Evolutionary conservation across 2,797 vertebrate species (phyloP).

Genomic region (Tangara arthus): DNA sequence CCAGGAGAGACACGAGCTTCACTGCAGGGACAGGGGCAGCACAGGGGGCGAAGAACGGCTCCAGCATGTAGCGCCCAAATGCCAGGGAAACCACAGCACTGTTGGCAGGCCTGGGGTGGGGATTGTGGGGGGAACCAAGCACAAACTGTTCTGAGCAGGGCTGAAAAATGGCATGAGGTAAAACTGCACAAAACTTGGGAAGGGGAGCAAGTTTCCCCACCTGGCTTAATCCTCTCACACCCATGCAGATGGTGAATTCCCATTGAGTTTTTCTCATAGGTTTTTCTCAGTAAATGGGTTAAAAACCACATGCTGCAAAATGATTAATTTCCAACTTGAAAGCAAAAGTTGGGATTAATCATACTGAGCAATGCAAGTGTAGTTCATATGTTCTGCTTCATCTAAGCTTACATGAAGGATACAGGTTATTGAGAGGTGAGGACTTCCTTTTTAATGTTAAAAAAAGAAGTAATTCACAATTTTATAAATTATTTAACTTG

Average conservation of each 20-base stretch:
- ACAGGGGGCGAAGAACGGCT: conserved; percentile 84
- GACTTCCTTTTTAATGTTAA: background rate
- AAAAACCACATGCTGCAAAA: background rate
- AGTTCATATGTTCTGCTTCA: background rate
- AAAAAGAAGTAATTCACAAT: background rate
- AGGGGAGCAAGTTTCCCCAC: background rate
- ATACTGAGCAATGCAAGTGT: background rate
- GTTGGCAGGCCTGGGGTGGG: conserved; percentile 78
- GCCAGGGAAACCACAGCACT: conserved; percentile 82
- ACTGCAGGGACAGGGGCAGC: conserved; percentile 74
- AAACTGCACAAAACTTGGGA: background rate
- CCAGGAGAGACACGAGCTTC: conserved; percentile 81
- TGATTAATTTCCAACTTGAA: background rate
- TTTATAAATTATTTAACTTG: background rate
- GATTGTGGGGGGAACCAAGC: background rate
- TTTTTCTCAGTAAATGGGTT: background rate
- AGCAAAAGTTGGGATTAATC: background rate
- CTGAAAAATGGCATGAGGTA: background rate
- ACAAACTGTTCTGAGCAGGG: background rate
- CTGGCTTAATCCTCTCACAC: background rate
- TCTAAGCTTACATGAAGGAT: background rate
- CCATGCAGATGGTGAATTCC: background rate
- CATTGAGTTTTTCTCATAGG: background rate
- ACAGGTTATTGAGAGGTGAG: background rate
- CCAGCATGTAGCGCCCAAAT: conserved; percentile 86